Percentiles rank a stretch among this genome's conserved stretches.
These are phyloP conservation scores for Tenthredo mesomela DNA, from an alignment of 2,888 invertebrate genomes.

Conservation along the genomic window DNA sequence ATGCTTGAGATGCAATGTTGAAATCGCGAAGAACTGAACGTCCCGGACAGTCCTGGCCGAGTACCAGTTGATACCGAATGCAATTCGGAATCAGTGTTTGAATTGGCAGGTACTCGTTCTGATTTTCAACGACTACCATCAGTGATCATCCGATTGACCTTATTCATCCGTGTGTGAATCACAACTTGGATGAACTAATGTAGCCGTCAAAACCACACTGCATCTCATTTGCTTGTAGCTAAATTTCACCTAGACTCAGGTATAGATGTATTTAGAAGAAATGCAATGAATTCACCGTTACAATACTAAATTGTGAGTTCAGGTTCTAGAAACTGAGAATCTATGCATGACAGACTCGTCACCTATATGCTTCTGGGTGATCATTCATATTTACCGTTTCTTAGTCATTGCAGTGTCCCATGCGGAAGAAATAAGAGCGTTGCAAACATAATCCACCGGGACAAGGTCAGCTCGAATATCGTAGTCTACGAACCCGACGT, in stretches of 20 bases:
- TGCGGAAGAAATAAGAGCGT: constrained; percentile 86
- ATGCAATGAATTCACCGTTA: background rate
- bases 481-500: constrained; percentile 87
- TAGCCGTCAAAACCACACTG: background rate
- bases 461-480: constrained; percentile 83
- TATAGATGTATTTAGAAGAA: background rate
- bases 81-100: background rate
- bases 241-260: background rate
- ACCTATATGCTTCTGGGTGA: background rate
- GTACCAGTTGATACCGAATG: too few relatives aligned
- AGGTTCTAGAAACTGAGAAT: too few relatives aligned
- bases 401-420: constrained; percentile 79
- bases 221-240: background rate
- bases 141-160: background rate
- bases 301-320: background rate
- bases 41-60: too few relatives aligned
- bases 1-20: background rate
- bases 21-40: too few relatives aligned
- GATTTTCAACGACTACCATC: background rate
- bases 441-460: constrained; percentile 88
- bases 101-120: background rate
- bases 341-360: background rate
- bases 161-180: background rate
- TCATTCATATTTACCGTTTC: background rate
- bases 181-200: background rate